phyloP scores from a whole-genome alignment of 2,888 invertebrate genomes.

The Drosophila formosana region DNA sequence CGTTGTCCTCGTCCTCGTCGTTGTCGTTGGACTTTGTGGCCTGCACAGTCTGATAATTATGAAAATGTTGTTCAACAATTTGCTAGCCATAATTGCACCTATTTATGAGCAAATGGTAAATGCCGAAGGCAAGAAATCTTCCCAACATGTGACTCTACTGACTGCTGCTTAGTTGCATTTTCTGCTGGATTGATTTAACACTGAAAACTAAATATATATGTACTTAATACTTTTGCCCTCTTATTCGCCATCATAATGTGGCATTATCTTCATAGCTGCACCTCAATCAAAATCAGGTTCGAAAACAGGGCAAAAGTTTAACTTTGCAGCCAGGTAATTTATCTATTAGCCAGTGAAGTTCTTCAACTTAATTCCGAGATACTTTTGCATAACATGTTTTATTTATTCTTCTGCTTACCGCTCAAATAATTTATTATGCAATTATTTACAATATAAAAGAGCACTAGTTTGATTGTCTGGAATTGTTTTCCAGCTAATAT shows the following conservation, averaged over 20 bases:
- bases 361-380: no score
- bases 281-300: neutral
- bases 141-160: neutral
- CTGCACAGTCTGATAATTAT: conserved; percentile 57
- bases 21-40: conserved; percentile 34
- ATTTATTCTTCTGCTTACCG: no score
- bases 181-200: conserved; percentile 11
- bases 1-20: neutral
- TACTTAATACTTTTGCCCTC: no score
- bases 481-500: no score
- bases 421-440: no score
- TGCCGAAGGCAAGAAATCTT: conserved; percentile 4
- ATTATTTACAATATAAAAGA: no score
- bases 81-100: conserved; percentile 60
- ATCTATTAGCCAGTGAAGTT: no score
- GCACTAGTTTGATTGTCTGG: no score
- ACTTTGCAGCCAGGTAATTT: no score
- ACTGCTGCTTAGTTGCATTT: conserved; percentile 23
- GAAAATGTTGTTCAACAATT: conserved; percentile 64
- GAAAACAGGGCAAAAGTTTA: no score
- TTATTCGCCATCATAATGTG: neutral
- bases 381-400: no score
- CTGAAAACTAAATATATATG: neutral
- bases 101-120: conserved; percentile 35
- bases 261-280: neutral